Base-by-base conservation (phyloP, 1,140 invertebrate genomes). In the Aphelenchoides fujianensis region DNA sequence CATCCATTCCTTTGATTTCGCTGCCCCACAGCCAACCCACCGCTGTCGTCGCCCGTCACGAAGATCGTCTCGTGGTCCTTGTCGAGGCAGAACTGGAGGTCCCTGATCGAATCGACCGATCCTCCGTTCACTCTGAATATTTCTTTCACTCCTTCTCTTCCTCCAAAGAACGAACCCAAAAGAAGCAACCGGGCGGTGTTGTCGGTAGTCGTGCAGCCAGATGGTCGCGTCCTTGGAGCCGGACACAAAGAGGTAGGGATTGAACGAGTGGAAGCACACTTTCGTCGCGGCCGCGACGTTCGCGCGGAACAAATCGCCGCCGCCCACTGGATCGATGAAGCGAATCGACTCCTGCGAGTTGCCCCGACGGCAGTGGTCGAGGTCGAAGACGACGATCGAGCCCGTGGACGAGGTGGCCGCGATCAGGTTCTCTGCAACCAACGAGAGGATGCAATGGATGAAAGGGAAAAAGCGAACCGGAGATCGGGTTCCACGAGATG, bases 261-360 rank as follows among this genome's bases (percentile, higher is more conserved):
- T 79, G 57, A 74, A 79, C 54, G 79, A 68, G 59, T 59, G 77
- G 72, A 76, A 76, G 41, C 71, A 78, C 23, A 76, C 72, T 74
- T 78, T 79, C 23, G 73, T 76, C 12, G 70, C 74, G 23, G 68
- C 16, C n/a, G 79, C 52, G 73, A 74, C 79, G 35, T 76, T 70
- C 27, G 64, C 77, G 23, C 67, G 70, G n/a, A 74, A 76, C 1
- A 63, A 35, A n/a, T 76, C 77, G 64, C 27, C 28, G n/a, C 2
- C 23, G 30, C 32, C 12, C 35, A 7, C 35, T 2, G 74, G 41
- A 36, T 76, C 19, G 12, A 16, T 59, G 32, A 69, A 74, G n/a
- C 7, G 52, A 59, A 9, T 55, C 23, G 28, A 70, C 70, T 23
- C 69, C 34, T 66, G 63, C n/a, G 63, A 12, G 7, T 34, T 61